These are phyloP conservation scores for Diploptera punctata DNA, from an alignment of 2,888 invertebrate species.

Conservation along the genomic window DNA sequence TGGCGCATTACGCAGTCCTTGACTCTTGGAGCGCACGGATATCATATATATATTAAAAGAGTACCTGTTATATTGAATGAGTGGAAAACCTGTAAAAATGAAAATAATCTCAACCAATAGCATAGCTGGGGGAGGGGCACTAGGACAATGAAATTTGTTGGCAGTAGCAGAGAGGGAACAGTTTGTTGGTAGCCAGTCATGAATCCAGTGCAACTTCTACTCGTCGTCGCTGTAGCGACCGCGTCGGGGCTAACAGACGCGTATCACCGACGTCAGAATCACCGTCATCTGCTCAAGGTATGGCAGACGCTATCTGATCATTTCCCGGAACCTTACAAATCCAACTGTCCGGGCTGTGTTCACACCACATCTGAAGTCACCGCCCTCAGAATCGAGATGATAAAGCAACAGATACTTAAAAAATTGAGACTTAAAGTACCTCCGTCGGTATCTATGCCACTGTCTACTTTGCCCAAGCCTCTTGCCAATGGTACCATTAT, in stretches of 20 bases:
- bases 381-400: conserved; percentile 76
- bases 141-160: background rate
- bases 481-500: conserved; percentile 75
- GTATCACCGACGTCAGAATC: background rate
- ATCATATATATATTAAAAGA: too few relatives aligned
- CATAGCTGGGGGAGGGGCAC: background rate
- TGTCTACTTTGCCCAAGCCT: conserved; percentile 74
- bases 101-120: too few relatives aligned
- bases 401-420: conserved; percentile 84
- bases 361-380: conserved; percentile 57
- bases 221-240: background rate
- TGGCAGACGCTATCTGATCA: conserved; percentile 8
- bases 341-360: conserved; percentile 33
- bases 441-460: conserved; percentile 62
- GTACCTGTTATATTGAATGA: too few relatives aligned
- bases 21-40: too few relatives aligned
- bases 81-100: too few relatives aligned
- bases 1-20: too few relatives aligned
- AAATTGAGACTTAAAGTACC: conserved; percentile 80
- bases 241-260: background rate
- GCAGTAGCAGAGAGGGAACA: background rate
- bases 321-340: background rate
- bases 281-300: background rate
- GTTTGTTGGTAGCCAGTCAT: background rate
- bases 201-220: background rate